Conservation (phyloP, 2,113 vertebrate genomes). For the Chascanopsetta lugubris region DNA sequence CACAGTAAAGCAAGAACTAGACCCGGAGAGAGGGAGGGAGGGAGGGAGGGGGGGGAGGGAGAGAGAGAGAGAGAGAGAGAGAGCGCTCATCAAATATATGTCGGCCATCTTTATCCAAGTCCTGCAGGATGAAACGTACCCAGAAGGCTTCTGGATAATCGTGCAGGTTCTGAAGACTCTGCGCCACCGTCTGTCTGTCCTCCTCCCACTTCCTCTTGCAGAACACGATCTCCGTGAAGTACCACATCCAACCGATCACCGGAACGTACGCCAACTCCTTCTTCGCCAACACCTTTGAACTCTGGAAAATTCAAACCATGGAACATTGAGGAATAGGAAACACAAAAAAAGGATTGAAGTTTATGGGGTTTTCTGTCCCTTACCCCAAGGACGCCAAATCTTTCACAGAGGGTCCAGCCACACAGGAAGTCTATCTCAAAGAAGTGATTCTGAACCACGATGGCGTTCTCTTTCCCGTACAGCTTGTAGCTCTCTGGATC, state of each 20-base stretch:
- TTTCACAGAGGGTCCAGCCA: constrained; percentile 94
- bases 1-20: constrained; percentile 95
- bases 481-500: constrained; percentile 83
- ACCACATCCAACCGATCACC: constrained; percentile 98
- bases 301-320: constrained; percentile 74
- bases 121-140: constrained; percentile 70
- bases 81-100: neutral
- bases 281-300: constrained; percentile 95
- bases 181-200: constrained; percentile 86
- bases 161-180: constrained; percentile 85
- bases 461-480: constrained; percentile 92
- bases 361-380: constrained; percentile 53
- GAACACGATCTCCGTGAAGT: constrained; percentile 97
- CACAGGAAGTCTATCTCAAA: constrained; percentile 98
- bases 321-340: neutral
- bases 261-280: constrained; percentile 93
- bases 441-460: constrained; percentile 95
- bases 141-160: constrained; percentile 95
- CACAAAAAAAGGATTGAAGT: neutral
- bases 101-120: neutral
- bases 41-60: too few relatives aligned
- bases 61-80: constrained; percentile 8
- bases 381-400: constrained; percentile 95
- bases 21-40: neutral
- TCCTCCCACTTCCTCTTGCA: constrained; percentile 96